phyloP scores from a whole-genome alignment of 2,888 invertebrate genomes.

The Amphipoea lucens region DNA sequence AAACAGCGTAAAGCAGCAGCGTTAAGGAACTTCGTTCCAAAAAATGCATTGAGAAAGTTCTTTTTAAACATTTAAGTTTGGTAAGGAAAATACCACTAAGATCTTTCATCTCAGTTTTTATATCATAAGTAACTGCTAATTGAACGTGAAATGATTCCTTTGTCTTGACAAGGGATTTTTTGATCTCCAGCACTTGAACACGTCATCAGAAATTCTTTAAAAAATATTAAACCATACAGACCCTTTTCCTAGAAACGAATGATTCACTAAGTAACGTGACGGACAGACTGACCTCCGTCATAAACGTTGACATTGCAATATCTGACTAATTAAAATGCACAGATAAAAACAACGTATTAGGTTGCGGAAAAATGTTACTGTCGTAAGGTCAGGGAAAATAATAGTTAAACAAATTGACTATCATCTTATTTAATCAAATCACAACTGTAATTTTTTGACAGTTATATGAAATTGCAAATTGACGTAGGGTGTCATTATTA shows the following conservation, averaged over 20 bases:
- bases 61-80: background rate
- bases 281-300: constrained; percentile 39
- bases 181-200: background rate
- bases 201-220: constrained; percentile 24
- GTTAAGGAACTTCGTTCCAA: background rate
- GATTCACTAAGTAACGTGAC: constrained; percentile 55
- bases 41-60: background rate
- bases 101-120: background rate
- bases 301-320: constrained; percentile 60
- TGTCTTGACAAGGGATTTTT: constrained; percentile 34
- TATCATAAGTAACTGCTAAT: background rate
- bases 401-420: background rate
- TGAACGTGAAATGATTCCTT: background rate
- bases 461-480: background rate
- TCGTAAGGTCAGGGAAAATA: background rate
- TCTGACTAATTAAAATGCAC: constrained; percentile 64
- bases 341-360: background rate
- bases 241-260: constrained; percentile 39
- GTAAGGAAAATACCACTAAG: background rate
- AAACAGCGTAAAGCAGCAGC: too few species aligned
- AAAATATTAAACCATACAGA: background rate
- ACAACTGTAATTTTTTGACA: background rate
- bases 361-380: background rate
- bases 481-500: too few species aligned
- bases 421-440: background rate